Base-by-base conservation (phyloP, 2,888 invertebrate genomes). In the Agonopterix heracliana region DNA sequence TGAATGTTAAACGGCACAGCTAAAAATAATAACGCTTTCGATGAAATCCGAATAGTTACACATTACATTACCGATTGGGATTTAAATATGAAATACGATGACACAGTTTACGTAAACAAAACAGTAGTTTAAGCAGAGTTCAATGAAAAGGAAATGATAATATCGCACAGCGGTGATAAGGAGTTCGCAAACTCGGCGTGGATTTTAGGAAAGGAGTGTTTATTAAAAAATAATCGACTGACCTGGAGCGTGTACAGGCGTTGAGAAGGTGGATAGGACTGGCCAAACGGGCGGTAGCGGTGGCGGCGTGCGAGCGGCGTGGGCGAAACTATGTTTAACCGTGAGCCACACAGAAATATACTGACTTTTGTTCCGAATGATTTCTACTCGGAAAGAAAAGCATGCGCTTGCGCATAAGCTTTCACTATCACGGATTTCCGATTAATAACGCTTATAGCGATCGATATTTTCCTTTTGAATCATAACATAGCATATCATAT, bases 321-420 rank as follows among this genome's bases (percentile, higher is more conserved):
- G 80, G 86, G 86, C 66, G 87, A 72, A 69, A 74, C 87, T 86
- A 86, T 83, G 87, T 85, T 81, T 87, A 87, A 84, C 74, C 75
- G 78, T 82, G 86, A 87, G 85, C 85, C 71, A 80, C 78, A 82
- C 86, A 71, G 74, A 84, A 86, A 82, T 86, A 86, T 81, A 84
- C 12, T 26, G 80, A 83, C 85, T 85, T 84, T 84, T 86, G 84
- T 84, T 84, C 74, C 66, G 66, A 74, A 71, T 69, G 75, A 73
- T 81, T 84, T 84, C 78, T 77, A 78, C 68, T 74, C 74, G 66
- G 61, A 75, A 74, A 53, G 60, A 59, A 68, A 60, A 65, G 55
- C 51, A 38, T 59, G 54, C 54, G 57, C 56, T 53, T 54, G 54
- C 56, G 51, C 35, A 36, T 38, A n/a, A 38, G 38, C 26, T 26